Percentiles rank a stretch among this genome's conserved stretches.
These are phyloP conservation scores for Umimayanthus kanabou DNA, from an alignment of 92 coral and sea anemone genomes.

Conservation along the genomic window DNA sequence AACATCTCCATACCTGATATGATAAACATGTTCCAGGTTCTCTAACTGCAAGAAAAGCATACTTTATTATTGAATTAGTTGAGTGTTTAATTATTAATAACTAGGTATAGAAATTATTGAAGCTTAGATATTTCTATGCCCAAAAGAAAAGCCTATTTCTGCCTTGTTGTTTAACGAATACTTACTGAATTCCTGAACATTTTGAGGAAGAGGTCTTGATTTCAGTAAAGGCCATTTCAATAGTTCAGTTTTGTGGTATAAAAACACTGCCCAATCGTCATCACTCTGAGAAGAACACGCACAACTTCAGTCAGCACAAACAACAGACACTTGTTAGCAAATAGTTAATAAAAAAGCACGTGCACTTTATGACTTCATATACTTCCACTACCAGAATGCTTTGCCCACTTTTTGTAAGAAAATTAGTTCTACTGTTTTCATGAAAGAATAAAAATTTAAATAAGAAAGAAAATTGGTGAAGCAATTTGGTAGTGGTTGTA, in stretches of 20 bases:
- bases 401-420: too few relatives aligned
- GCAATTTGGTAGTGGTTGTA: too few relatives aligned
- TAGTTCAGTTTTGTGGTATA: neutral
- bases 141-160: neutral
- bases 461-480: too few relatives aligned
- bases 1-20: neutral
- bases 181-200: slow-evolving; percentile 17
- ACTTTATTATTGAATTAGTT: neutral
- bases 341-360: too few relatives aligned
- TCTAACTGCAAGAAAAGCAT: slow-evolving; percentile 8
- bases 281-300: neutral
- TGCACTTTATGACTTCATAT: too few relatives aligned
- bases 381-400: too few relatives aligned
- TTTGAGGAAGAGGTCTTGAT: slow-evolving; percentile 13
- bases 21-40: slow-evolving; percentile 24
- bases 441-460: too few relatives aligned
- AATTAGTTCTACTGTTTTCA: too few relatives aligned
- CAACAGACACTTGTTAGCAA: neutral
- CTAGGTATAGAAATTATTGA: too few relatives aligned
- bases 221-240: slow-evolving; percentile 9
- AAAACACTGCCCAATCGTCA: neutral
- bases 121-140: neutral
- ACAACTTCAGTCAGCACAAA: neutral
- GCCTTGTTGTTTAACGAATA: neutral
- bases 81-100: too few relatives aligned